Conservation (phyloP, 2,113 vertebrate genomes). For the Brachyhypopomus gauderio region DNA sequence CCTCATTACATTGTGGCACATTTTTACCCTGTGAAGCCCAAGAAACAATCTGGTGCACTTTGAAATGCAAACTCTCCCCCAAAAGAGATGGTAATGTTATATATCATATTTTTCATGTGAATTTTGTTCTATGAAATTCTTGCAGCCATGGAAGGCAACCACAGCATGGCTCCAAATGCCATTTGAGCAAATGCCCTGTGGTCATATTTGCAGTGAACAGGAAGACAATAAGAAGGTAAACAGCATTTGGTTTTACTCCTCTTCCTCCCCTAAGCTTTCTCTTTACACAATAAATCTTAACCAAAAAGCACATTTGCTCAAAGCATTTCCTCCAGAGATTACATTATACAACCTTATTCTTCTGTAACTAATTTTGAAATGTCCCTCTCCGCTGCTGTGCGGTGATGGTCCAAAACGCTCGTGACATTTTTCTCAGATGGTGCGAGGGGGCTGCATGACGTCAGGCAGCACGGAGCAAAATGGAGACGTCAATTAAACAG, state of each 20-base stretch:
- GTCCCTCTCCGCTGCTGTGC: slow-evolving; percentile 13
- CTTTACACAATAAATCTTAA: slow-evolving; percentile 8
- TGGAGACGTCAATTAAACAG: slow-evolving; percentile 57
- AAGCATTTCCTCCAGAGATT: slow-evolving; percentile 38
- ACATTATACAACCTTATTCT: slow-evolving; percentile 36
- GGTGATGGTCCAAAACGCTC: slow-evolving; percentile 14
- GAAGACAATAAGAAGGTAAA: slow-evolving; percentile 31
- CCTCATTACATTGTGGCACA: background rate
- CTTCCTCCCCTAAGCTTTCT: slow-evolving; percentile 7
- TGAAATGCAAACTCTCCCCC: background rate
- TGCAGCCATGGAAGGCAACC: background rate
- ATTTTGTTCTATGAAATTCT: background rate
- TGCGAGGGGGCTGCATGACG: slow-evolving; percentile 20
- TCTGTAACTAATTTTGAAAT: slow-evolving; percentile 43
- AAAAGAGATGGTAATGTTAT: background rate
- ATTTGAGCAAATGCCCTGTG: slow-evolving; percentile 22
- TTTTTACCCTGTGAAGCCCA: background rate
- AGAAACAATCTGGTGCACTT: background rate
- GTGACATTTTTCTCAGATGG: slow-evolving; percentile 33
- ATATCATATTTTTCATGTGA: background rate
- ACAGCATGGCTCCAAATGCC: slow-evolving; percentile 11
- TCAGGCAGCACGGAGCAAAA: slow-evolving; percentile 17
- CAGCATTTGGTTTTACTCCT: slow-evolving; percentile 17
- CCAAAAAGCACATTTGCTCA: slow-evolving; percentile 38
- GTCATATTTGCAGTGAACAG: slow-evolving; percentile 6